Evolutionary conservation across 2,797 vertebrate genomes (phyloP), one percentile per base, ranked within the genome.

Genomic region (Gobionotothen gibberifrons): DNA sequence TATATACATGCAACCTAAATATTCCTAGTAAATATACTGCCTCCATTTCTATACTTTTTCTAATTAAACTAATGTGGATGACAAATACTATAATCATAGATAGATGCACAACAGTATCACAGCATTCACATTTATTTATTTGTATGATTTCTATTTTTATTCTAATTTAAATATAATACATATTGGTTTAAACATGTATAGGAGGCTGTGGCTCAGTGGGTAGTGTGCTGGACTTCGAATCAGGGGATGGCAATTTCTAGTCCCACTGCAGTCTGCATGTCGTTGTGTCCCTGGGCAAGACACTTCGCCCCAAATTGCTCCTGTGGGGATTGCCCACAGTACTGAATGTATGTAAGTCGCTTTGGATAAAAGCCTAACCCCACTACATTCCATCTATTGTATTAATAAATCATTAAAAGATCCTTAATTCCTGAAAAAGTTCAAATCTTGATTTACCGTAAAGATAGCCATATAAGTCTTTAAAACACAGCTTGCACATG

Each of bases 401-500:
- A 21, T 32, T 32, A 5, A 10, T 0, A 52, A 9, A 17, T 26
- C 26, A 52, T 8, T 26, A 42, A 64, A 22, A 14, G 17, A 63
- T 63, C 12, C 19, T 15, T 22, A 16, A 32, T 22, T 51, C 4
- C 0, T 60, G 26, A 46, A 46, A 19, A 12, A n/a, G 12, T 61
- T 44, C 4, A 40, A 14, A 1, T 11, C 22, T 9, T 39, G 39
- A 47, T 48, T 65, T 59, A 3, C 16, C 9, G 14, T 7, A 14
- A 36, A 36, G 22, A 63, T 3, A 39, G 11, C 66, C 70, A 67
- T 56, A 69, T 54, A 78, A 69, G 58, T 66, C 26, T 2, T 1
- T 5, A 29, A 67, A 56, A 64, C 67, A 9, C 69, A 26, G 78
- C 62, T 61, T 72, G 74, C 81, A 22, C 10, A 10, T 29, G 51